Percentiles rank a stretch among this genome's conserved stretches.
Evolutionary conservation across 1,140 invertebrate genomes (phyloP).

Genomic region (Drosophila gunungcola): DNA sequence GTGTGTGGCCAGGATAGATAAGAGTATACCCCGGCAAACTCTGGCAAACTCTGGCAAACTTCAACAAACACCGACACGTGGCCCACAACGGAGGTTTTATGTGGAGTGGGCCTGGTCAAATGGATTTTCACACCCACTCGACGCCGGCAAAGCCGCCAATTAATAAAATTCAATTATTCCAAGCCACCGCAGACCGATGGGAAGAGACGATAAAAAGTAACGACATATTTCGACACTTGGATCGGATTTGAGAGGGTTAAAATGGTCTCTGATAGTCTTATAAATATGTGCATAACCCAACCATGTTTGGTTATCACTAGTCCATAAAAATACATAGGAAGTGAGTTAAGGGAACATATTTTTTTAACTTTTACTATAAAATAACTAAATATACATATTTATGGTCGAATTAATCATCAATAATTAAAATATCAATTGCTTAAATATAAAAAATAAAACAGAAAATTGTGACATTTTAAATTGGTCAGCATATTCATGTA

Average conservation of each 20-base stretch:
- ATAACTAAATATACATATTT: no score
- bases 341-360: no score
- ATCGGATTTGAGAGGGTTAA: neutral
- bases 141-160: constrained; percentile 37
- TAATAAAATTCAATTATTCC: constrained; percentile 70
- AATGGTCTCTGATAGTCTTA: neutral
- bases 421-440: no score
- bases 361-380: no score
- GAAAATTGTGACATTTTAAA: no score
- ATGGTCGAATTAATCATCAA: no score
- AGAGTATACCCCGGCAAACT: constrained; percentile 23
- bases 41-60: constrained; percentile 27
- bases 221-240: neutral
- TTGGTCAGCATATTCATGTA: no score
- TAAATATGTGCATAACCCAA: no score
- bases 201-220: constrained; percentile 7
- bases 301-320: no score
- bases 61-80: constrained; percentile 66
- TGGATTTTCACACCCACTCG: constrained; percentile 65
- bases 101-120: constrained; percentile 5
- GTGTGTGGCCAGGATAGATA: constrained; percentile 59
- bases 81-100: constrained; percentile 6
- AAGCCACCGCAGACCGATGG: constrained; percentile 34
- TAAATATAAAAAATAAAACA: no score
- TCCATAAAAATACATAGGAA: no score